Evolutionary conservation across 23 tunicate species (phyloP).

Genomic region (Trididemnum nubilum): DNA sequence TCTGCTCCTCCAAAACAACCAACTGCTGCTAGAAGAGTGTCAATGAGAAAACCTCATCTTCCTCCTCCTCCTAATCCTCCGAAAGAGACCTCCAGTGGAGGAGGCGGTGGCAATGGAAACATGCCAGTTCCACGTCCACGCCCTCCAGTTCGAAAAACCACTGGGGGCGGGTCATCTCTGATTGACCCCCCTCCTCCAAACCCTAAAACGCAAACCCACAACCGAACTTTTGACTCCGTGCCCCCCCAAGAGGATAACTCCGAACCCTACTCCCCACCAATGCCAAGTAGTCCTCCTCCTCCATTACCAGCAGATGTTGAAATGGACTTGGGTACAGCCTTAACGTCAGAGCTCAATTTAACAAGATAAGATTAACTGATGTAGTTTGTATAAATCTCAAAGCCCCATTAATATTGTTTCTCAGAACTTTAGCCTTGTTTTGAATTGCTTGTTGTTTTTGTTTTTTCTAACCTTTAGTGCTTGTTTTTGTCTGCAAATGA

Average conservation of each 20-base stretch:
- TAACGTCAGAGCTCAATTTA: constrained; percentile 17
- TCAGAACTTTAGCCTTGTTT: too few species aligned
- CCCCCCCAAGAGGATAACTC: background rate
- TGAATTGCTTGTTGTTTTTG: too few species aligned
- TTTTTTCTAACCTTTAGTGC: too few species aligned
- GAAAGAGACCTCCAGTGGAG: constrained; percentile 5
- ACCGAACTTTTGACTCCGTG: background rate
- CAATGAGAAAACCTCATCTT: constrained; percentile 21
- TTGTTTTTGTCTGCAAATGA: too few species aligned
- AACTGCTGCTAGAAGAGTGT: constrained; percentile 10
- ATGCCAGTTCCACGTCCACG: constrained; percentile 8
- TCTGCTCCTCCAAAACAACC: constrained; percentile 1
- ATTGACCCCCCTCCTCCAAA: constrained; percentile 20
- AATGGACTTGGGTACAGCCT: constrained; percentile 4
- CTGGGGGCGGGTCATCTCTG: background rate
- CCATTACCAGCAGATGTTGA: constrained; percentile 16
- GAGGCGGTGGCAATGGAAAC: background rate
- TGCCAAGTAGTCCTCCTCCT: constrained; percentile 17
- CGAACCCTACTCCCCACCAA: constrained; percentile 16
- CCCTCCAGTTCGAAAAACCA: constrained; percentile 2
- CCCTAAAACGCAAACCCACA: background rate
- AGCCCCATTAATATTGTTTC: too few species aligned
- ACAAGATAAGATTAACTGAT: too few species aligned
- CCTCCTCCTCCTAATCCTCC: constrained; percentile 27
- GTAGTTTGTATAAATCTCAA: too few species aligned